These are phyloP conservation scores for Choristoneura fumiferana DNA, from an alignment of 1,140 invertebrate species.

Conservation along the genomic window DNA sequence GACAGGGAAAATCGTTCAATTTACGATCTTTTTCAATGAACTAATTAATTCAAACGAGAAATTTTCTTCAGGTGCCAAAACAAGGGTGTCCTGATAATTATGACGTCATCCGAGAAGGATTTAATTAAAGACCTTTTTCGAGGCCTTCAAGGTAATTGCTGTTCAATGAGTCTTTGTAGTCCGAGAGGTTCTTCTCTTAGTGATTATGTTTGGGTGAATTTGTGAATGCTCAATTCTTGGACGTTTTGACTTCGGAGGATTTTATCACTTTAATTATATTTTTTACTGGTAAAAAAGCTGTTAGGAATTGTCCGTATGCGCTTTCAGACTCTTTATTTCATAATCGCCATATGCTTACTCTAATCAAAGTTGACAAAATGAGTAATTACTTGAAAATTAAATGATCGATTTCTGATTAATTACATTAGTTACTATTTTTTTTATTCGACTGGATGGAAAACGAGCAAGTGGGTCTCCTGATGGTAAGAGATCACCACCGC, in stretches of 20 bases:
- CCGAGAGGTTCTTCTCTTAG: slow-evolving; percentile 56
- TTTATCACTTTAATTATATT: background rate
- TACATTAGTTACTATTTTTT: too few species aligned
- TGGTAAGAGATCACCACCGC: too few species aligned
- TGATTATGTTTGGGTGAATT: slow-evolving; percentile 52
- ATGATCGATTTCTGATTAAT: too few species aligned
- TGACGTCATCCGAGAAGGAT: slow-evolving; percentile 76
- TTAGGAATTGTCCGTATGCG: too few species aligned
- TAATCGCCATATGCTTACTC: too few species aligned
- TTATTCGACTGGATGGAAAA: too few species aligned
- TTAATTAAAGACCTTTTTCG: slow-evolving; percentile 75
- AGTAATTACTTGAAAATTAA: too few species aligned
- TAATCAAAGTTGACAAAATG: too few species aligned
- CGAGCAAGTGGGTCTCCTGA: too few species aligned
- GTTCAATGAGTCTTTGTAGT: slow-evolving; percentile 75
- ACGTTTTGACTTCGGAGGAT: background rate
- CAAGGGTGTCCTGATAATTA: slow-evolving; percentile 73
- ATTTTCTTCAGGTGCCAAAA: slow-evolving; percentile 71
- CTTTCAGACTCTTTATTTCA: too few species aligned
- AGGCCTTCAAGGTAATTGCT: slow-evolving; percentile 72
- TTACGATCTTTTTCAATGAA: slow-evolving; percentile 21
- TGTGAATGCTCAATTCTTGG: slow-evolving; percentile 1
- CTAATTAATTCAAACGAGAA: slow-evolving; percentile 61
- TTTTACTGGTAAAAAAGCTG: too few species aligned
- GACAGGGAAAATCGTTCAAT: slow-evolving; percentile 9